Conservation (phyloP, 64 coral and sea anemone genomes). For the Dendrophyllia cribrosa region DNA sequence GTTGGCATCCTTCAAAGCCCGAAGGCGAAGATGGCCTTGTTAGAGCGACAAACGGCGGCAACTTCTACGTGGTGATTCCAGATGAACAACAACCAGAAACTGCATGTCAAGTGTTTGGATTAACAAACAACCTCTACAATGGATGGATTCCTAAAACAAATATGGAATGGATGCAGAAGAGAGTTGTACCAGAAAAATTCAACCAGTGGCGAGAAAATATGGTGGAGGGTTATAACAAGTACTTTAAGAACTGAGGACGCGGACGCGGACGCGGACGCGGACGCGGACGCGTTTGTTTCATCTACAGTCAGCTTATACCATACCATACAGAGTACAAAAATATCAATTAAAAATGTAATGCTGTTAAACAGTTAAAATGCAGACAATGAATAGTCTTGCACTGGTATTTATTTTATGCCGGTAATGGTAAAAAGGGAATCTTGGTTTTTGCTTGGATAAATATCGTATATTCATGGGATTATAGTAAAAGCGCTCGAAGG, state of each 20-base stretch:
- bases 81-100: slow-evolving; percentile 14
- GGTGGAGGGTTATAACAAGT: slow-evolving; percentile 22
- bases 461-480: too few relatives aligned
- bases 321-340: too few relatives aligned
- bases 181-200: slow-evolving; percentile 24
- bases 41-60: slow-evolving; percentile 56
- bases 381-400: too few relatives aligned
- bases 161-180: slow-evolving; percentile 19
- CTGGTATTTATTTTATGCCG: too few relatives aligned
- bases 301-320: too few relatives aligned
- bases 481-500: too few relatives aligned
- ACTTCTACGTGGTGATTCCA: slow-evolving; percentile 51
- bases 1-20: slow-evolving; percentile 32
- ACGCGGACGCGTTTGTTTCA: too few relatives aligned
- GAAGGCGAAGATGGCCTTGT: slow-evolving; percentile 30
- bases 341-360: too few relatives aligned
- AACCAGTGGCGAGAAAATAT: slow-evolving; percentile 30
- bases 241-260: background rate
- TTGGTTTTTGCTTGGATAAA: too few relatives aligned
- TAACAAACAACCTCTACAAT: slow-evolving; percentile 65
- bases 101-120: slow-evolving; percentile 55
- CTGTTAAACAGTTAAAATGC: too few relatives aligned
- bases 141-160: slow-evolving; percentile 47
- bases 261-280: too few relatives aligned
- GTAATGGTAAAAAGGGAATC: too few relatives aligned